A percentile compares a stretch with the other conserved stretches of the same genome.
Evolutionary conservation across 2,888 invertebrate genomes (phyloP).

Genomic region (Ferrisia virgata): DNA sequence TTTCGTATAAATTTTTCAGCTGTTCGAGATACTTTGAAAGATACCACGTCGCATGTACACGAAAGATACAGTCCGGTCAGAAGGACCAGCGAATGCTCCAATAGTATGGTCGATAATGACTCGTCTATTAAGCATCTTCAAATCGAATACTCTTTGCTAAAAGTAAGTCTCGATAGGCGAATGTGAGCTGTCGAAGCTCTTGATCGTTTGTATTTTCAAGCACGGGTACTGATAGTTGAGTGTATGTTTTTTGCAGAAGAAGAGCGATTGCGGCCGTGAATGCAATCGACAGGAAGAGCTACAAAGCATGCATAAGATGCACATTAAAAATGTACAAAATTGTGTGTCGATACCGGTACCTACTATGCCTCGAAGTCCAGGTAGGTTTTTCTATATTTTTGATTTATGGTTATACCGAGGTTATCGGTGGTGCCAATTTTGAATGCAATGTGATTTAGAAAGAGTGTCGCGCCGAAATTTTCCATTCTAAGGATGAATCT

Average conservation of each 20-base stretch:
- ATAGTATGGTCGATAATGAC: conserved; percentile 48
- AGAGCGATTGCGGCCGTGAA: conserved; percentile 51
- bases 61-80: conserved; percentile 89
- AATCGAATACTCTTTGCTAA: conserved; percentile 76
- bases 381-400: background rate
- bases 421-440: background rate
- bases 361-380: conserved; percentile 26
- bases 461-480: too few species aligned
- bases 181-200: too few species aligned
- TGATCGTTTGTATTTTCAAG: background rate
- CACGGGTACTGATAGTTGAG: background rate
- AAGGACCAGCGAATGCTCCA: conserved; percentile 69
- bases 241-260: conserved; percentile 51
- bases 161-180: too few species aligned
- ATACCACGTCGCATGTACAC: conserved; percentile 55
- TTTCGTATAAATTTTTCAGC: conserved; percentile 40
- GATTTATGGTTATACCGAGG: background rate
- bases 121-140: conserved; percentile 61
- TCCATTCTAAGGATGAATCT: too few species aligned
- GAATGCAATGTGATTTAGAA: too few species aligned
- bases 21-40: conserved; percentile 60
- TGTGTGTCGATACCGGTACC: background rate
- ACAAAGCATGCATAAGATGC: conserved; percentile 55
- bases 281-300: conserved; percentile 52
- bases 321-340: conserved; percentile 50